Evolutionary conservation across 2,113 vertebrate species (phyloP).

Genomic region (Callopanchax toddi): DNA sequence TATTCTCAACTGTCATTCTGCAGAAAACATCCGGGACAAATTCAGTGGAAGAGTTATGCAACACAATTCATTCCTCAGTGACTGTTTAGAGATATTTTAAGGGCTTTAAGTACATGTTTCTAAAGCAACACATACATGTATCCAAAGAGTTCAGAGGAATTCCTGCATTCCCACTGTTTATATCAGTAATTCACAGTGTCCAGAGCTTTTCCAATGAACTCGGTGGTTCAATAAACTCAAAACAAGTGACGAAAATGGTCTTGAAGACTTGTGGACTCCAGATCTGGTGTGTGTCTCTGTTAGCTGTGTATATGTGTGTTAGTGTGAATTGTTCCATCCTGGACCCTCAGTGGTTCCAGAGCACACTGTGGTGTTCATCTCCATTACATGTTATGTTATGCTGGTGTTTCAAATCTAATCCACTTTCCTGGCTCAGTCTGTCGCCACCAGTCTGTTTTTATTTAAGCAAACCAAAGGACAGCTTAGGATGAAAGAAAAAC

Average conservation of each 20-base stretch:
- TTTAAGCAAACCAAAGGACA: conserved; percentile 38
- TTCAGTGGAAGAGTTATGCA: background rate
- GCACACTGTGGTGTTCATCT: no score
- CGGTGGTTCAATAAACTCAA: conserved; percentile 39
- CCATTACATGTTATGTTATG: conserved; percentile 24
- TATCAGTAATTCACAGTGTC: conserved; percentile 20
- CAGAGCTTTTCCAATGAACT: conserved; percentile 50
- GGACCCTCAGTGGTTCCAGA: conserved; percentile 5
- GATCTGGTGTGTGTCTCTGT: conserved; percentile 21
- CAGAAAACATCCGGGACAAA: no score
- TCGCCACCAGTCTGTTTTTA: conserved; percentile 34
- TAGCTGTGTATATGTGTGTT: conserved; percentile 14
- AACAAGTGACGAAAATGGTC: conserved; percentile 54
- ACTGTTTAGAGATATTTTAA: conserved; percentile 31
- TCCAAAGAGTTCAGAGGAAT: conserved; percentile 21
- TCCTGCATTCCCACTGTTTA: conserved; percentile 43
- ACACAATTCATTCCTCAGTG: background rate
- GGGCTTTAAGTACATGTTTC: conserved; percentile 20
- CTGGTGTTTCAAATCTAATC: conserved; percentile 37
- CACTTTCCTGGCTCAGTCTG: conserved; percentile 12
- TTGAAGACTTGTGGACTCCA: conserved; percentile 1
- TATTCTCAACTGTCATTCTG: background rate
- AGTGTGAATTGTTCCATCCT: conserved; percentile 6
- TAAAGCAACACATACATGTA: conserved; percentile 14
- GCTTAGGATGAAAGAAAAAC: conserved; percentile 44